phyloP scores from a whole-genome alignment of 2,888 invertebrate genomes.

The Beris morrisii region DNA sequence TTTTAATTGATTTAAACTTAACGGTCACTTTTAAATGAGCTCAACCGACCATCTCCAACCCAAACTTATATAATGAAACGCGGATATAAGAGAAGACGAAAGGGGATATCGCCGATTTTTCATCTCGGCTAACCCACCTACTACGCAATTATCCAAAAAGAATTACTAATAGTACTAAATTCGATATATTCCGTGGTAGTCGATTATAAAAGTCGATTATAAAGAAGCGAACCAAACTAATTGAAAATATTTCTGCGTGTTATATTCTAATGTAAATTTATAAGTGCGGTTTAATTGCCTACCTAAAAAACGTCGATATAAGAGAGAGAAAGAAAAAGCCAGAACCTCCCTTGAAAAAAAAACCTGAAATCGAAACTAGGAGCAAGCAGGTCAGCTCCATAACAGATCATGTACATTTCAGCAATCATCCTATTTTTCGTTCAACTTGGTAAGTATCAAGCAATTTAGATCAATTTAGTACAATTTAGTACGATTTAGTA shows the following conservation, averaged over 20 bases:
- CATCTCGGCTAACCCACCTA: constrained; percentile 45
- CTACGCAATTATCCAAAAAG: neutral
- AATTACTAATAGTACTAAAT: neutral
- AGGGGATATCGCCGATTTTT: constrained; percentile 47
- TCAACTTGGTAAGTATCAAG: constrained; percentile 37
- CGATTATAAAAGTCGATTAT: too few relatives aligned
- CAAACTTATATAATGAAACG: constrained; percentile 46
- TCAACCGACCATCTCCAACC: neutral
- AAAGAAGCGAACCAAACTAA: neutral
- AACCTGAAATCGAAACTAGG: constrained; percentile 8
- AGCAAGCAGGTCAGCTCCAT: constrained; percentile 17
- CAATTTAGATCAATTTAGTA: too few relatives aligned
- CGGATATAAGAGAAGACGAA: constrained; percentile 52
- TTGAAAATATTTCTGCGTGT: neutral
- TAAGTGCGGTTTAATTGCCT: neutral
- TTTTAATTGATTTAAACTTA: too few relatives aligned
- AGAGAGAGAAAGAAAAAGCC: constrained; percentile 9
- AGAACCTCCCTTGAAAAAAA: constrained; percentile 5
- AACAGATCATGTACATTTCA: constrained; percentile 37
- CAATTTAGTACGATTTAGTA: neutral
- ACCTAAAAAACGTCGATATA: constrained; percentile 2
- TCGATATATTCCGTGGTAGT: neutral
- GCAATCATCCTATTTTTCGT: constrained; percentile 36
- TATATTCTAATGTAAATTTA: neutral
- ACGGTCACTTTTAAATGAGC: too few relatives aligned